Conservation (phyloP, 2,797 vertebrate genomes). For the Rhinophrynus dorsalis region DNA sequence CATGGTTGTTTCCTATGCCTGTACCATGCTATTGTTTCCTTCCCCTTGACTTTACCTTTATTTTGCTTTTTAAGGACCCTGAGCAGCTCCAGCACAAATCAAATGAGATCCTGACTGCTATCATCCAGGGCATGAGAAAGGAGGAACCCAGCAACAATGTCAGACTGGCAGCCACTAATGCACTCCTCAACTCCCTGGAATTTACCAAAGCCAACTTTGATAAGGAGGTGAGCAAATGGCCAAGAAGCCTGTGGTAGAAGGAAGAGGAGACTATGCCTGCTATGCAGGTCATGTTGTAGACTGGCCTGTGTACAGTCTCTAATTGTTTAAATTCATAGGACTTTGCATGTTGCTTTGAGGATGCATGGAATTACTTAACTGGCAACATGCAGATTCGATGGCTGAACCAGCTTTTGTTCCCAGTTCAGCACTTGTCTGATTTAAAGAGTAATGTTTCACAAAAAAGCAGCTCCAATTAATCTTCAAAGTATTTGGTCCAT, state of each 20-base stretch:
- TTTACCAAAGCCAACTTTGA: conserved; percentile 98
- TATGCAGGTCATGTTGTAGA: too few relatives aligned
- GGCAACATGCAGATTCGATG: background rate
- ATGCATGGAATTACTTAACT: conserved; percentile 30
- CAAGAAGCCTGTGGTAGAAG: too few relatives aligned
- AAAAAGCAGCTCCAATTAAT: too few relatives aligned
- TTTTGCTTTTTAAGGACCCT: conserved; percentile 76
- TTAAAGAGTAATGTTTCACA: too few relatives aligned
- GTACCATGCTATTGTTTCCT: background rate
- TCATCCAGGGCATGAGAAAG: conserved; percentile 98
- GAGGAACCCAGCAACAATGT: conserved; percentile 98
- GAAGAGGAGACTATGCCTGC: too few relatives aligned
- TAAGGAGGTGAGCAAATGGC: conserved; percentile 82
- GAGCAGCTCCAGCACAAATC: conserved; percentile 97
- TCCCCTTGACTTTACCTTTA: background rate
- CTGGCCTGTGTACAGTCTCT: too few relatives aligned
- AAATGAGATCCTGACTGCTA: conserved; percentile 97
- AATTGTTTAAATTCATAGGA: too few relatives aligned
- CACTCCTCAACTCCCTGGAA: conserved; percentile 96
- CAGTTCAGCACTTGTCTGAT: background rate
- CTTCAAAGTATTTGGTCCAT: too few relatives aligned
- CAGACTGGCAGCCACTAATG: conserved; percentile 93
- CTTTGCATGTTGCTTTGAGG: background rate
- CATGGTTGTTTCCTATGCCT: too few relatives aligned
- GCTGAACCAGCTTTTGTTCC: conserved; percentile 16